Conservation (phyloP, 2,797 vertebrate genomes). For the Sebastes cheni region DNA sequence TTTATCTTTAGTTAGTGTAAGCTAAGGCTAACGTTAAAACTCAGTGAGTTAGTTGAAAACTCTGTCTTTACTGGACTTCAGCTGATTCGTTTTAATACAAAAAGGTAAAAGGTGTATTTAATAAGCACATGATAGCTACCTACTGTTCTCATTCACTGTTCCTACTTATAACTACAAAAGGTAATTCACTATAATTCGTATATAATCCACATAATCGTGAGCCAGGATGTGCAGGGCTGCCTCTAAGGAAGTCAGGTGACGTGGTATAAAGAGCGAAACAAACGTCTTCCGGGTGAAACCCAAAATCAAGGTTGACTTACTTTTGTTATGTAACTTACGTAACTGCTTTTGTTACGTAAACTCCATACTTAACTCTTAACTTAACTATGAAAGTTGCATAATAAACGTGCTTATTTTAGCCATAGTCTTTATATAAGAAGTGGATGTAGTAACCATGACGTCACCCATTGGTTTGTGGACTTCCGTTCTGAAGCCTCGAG, state of each 20-base stretch:
- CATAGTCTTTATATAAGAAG: too few species aligned
- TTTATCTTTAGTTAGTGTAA: too few species aligned
- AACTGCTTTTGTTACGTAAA: background rate
- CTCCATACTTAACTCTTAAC: background rate
- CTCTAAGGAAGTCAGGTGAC: background rate
- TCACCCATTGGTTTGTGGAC: fast-evolving
- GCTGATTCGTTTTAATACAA: background rate
- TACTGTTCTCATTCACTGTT: background rate
- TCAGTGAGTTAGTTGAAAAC: background rate
- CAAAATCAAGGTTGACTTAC: fast-evolving
- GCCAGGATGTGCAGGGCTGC: too few species aligned
- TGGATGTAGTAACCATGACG: fast-evolving
- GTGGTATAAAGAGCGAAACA: background rate
- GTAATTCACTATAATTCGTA: too few species aligned
- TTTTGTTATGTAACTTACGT: background rate
- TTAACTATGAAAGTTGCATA: background rate
- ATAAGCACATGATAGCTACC: too few species aligned
- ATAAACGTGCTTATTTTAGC: background rate
- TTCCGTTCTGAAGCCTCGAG: too few species aligned
- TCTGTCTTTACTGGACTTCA: background rate
- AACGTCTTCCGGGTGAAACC: background rate
- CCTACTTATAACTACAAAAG: too few species aligned
- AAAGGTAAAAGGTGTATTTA: too few species aligned
- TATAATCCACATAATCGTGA: too few species aligned
- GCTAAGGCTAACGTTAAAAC: too few species aligned